These are phyloP conservation scores for Ptilonorhynchus violaceus DNA, from an alignment of 2,113 vertebrate species.

Conservation along the genomic window DNA sequence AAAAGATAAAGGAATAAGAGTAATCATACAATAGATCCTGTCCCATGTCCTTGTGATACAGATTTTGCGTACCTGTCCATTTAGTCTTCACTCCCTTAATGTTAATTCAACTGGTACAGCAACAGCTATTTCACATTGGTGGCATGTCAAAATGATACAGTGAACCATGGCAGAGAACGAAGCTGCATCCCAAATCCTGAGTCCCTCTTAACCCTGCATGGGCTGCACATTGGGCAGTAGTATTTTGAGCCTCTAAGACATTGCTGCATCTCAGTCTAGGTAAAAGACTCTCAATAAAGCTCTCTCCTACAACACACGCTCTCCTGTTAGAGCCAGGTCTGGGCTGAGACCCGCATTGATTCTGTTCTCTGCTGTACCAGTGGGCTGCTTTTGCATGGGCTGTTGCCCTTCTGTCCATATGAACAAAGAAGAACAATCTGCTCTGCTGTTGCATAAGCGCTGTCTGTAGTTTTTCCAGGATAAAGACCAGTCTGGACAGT, in stretches of 20 bases:
- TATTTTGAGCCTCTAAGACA: not conserved
- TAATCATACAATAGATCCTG: not conserved
- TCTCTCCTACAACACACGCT: not conserved
- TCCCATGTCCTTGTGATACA: not conserved
- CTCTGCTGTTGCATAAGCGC: not conserved
- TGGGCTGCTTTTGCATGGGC: not conserved
- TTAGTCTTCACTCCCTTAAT: not conserved
- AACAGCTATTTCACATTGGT: not conserved
- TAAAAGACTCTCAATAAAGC: not conserved
- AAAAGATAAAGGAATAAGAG: not conserved
- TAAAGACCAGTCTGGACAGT: not conserved
- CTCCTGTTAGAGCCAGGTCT: not conserved
- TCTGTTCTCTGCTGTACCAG: not conserved
- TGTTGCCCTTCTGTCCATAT: not conserved
- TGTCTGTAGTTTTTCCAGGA: not conserved
- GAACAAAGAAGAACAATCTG: not conserved
- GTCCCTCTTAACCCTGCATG: not conserved
- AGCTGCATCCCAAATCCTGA: not conserved
- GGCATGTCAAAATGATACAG: not conserved
- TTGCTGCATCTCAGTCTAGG: not conserved
- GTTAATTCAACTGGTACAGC: not conserved
- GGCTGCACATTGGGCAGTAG: not conserved
- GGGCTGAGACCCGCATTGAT: not conserved
- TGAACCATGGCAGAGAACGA: not conserved
- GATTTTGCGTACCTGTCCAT: not conserved